Conservation (phyloP, 1,140 invertebrate genomes). For the Diachasma alloeum region DNA sequence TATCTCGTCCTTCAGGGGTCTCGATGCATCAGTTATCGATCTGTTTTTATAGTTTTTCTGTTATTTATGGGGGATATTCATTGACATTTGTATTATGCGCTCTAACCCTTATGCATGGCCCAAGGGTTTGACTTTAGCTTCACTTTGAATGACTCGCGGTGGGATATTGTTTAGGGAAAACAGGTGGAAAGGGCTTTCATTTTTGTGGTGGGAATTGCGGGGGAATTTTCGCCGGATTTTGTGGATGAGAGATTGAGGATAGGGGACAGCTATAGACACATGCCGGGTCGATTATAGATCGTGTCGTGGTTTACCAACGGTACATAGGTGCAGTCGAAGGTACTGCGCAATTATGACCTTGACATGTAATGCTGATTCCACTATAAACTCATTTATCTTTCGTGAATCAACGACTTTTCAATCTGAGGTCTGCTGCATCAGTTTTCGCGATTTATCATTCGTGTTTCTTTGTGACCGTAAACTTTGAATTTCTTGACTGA, state of each 20-base stretch:
- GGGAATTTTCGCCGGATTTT: not conserved
- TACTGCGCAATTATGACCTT: conserved; percentile 33
- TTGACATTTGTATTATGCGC: not conserved
- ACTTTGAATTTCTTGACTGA: conserved; percentile 5
- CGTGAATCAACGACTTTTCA: not conserved
- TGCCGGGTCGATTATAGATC: conserved; percentile 11
- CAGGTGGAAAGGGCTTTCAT: no score
- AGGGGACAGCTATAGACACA: not conserved
- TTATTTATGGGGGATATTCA: not conserved
- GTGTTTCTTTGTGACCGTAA: not conserved
- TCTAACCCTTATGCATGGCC: not conserved
- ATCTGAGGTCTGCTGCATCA: no score
- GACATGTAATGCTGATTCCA: conserved; percentile 7
- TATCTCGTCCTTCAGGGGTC: not conserved
- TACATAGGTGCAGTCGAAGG: conserved; percentile 9
- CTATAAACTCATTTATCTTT: not conserved
- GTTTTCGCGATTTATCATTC: no score
- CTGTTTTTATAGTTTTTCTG: not conserved
- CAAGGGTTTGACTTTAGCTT: not conserved
- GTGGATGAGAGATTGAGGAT: not conserved
- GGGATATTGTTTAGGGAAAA: not conserved
- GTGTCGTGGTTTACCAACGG: not conserved
- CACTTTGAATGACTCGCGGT: not conserved
- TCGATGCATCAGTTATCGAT: not conserved
- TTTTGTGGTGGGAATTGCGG: no score